These are phyloP conservation scores for Octonoba sinensis DNA, from an alignment of 2,888 invertebrate species.

Conservation along the genomic window DNA sequence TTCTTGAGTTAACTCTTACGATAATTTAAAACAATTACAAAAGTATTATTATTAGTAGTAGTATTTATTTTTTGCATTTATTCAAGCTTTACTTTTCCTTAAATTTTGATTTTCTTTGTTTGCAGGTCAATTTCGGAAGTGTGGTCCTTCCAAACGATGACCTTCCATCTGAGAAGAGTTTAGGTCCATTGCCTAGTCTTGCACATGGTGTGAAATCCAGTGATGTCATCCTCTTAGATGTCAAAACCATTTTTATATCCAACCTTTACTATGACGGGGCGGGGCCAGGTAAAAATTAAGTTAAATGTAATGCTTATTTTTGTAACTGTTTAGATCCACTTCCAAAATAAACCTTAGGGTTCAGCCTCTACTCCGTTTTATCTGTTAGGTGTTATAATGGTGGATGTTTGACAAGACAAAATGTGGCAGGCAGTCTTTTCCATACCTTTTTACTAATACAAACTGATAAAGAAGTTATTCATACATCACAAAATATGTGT, in stretches of 20 bases:
- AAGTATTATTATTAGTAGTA: too few species aligned
- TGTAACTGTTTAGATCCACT: neutral
- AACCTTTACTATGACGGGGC: constrained; percentile 93
- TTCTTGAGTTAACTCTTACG: too few species aligned
- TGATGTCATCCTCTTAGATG: constrained; percentile 90
- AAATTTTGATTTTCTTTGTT: neutral
- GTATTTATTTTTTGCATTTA: too few species aligned
- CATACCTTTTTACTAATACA: too few species aligned
- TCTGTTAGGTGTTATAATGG: too few species aligned
- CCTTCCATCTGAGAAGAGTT: constrained; percentile 76
- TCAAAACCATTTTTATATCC: constrained; percentile 86
- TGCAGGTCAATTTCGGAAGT: constrained; percentile 67
- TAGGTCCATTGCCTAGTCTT: constrained; percentile 88
- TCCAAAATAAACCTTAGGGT: constrained; percentile 1
- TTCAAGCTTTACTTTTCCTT: neutral
- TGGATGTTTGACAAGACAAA: too few species aligned
- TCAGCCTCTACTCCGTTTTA: neutral
- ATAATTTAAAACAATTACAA: too few species aligned
- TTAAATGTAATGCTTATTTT: neutral
- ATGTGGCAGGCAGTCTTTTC: too few species aligned
- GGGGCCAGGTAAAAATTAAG: constrained; percentile 76
- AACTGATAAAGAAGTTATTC: too few species aligned
- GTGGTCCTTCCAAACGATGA: constrained; percentile 65
- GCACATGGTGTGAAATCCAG: constrained; percentile 91
- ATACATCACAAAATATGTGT: too few species aligned